Evolutionary conservation across 2,113 vertebrate genomes (phyloP).

Genomic region (Corapipo altera): DNA sequence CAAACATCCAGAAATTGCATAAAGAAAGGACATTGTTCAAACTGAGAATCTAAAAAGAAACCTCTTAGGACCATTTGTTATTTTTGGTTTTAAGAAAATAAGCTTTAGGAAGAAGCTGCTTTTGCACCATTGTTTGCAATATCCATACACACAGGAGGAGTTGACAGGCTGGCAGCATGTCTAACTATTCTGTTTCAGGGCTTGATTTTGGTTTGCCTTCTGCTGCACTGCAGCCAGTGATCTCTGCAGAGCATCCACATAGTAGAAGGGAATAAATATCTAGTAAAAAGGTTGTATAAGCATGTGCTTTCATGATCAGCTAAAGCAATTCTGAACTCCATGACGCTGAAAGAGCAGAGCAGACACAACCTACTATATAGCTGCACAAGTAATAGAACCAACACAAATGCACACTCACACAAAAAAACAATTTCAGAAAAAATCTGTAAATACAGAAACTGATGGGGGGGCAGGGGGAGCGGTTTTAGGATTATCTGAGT

Average conservation of each 20-base stretch:
- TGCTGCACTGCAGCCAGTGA: background rate
- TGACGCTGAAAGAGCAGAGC: background rate
- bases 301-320: background rate
- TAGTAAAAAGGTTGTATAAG: background rate
- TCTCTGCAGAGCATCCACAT: background rate
- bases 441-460: background rate
- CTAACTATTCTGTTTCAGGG: background rate
- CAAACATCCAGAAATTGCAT: background rate
- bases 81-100: background rate
- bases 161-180: background rate
- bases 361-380: background rate
- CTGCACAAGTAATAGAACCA: background rate
- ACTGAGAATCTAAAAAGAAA: background rate
- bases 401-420: background rate
- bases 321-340: background rate
- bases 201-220: background rate
- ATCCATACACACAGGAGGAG: background rate
- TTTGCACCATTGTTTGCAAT: background rate
- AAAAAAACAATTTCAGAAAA: background rate
- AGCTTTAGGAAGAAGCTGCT: background rate
- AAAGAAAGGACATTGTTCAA: background rate
- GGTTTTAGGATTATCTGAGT: background rate
- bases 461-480: rapidly evolving
- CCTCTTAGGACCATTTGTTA: background rate
- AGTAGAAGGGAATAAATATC: background rate